Percentiles rank a stretch among this genome's conserved stretches.
Conservation (phyloP, 1,140 invertebrate species). For the Leptestheria dahalacensis region DNA sequence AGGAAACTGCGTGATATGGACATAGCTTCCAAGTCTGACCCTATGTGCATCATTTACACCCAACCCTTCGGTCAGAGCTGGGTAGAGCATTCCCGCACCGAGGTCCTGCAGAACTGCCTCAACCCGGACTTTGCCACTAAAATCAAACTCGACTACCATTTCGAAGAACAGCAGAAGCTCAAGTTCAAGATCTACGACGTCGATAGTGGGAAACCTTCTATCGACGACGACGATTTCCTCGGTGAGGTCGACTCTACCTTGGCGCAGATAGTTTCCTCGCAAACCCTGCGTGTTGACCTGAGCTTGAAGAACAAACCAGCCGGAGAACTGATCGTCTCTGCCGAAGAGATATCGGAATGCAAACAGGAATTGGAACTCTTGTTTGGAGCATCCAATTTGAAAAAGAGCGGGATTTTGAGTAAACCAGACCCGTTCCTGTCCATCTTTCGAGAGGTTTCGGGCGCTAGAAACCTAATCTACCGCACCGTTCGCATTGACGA, state of each 20-base stretch:
- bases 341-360: constrained; percentile 3
- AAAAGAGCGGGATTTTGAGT: constrained; percentile 4
- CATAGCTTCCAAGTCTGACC: constrained; percentile 46
- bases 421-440: constrained; percentile 9
- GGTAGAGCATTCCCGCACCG: constrained; percentile 41
- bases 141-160: constrained; percentile 30
- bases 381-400: constrained; percentile 4
- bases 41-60: constrained; percentile 40
- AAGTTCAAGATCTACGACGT: constrained; percentile 39
- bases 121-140: constrained; percentile 42
- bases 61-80: constrained; percentile 32
- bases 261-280: constrained; percentile 32
- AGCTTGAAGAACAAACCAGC: background rate
- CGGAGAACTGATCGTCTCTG: background rate
- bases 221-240: constrained; percentile 40
- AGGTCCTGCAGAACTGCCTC: constrained; percentile 39
- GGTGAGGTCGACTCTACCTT: constrained; percentile 37
- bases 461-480: background rate
- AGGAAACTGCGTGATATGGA: constrained; percentile 24
- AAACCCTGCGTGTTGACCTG: background rate
- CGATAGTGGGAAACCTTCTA: constrained; percentile 32
- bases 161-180: constrained; percentile 37
- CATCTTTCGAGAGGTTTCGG: background rate
- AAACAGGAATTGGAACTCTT: constrained; percentile 12
- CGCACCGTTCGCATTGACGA: background rate